These are phyloP conservation scores for Heliconius aoede DNA, from an alignment of 2,888 invertebrate species.

Conservation along the genomic window DNA sequence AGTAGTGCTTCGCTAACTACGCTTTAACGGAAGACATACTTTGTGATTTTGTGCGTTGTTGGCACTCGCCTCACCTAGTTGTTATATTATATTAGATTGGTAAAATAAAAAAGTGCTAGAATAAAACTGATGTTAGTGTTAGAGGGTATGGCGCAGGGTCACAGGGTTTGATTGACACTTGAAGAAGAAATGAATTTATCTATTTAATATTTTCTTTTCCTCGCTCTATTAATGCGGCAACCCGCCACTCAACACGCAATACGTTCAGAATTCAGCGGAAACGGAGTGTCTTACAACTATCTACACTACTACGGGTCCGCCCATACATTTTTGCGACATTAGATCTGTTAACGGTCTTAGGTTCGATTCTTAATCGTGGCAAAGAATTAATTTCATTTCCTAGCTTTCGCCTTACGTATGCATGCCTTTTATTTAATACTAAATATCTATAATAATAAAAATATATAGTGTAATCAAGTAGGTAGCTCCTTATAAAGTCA, in stretches of 20 bases:
- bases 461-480: not conserved
- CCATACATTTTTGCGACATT: not conserved
- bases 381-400: not conserved
- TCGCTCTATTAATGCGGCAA: not conserved
- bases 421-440: not conserved
- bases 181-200: not conserved
- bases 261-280: not conserved
- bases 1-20: constrained; percentile 30
- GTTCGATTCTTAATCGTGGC: not conserved
- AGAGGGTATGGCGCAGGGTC: no score
- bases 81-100: not conserved
- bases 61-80: not conserved
- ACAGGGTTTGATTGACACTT: not conserved
- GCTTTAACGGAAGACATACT: constrained; percentile 38
- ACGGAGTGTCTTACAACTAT: not conserved
- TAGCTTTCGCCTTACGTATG: not conserved
- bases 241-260: not conserved
- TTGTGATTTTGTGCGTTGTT: constrained; percentile 15
- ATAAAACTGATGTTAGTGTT: no score
- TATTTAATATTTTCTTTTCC: not conserved
- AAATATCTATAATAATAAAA: not conserved
- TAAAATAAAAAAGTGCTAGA: not conserved
- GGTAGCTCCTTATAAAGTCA: constrained; percentile 7
- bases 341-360: not conserved
- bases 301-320: not conserved